Evolutionary conservation across 1,140 invertebrate genomes (phyloP).

Genomic region (Penaeus indicus): DNA sequence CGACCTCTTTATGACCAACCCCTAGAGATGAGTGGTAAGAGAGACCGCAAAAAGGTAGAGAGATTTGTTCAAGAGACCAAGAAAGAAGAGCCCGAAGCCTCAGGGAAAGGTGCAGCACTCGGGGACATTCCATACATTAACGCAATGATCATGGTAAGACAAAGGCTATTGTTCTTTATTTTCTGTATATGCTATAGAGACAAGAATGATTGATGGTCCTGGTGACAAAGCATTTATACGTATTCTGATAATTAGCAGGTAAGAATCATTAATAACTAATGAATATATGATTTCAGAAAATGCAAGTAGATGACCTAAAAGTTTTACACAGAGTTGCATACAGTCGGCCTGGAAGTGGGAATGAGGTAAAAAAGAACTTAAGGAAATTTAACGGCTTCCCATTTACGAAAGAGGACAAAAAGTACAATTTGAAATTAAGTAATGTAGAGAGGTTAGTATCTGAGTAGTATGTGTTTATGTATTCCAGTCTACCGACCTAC

Average conservation of each 20-base stretch:
- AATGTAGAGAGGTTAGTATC: constrained; percentile 69
- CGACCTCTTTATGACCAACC: constrained; percentile 70
- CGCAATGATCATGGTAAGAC: constrained; percentile 39
- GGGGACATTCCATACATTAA: constrained; percentile 69
- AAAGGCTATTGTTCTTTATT: too few relatives aligned
- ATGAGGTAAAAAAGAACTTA: constrained; percentile 71
- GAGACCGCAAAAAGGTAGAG: constrained; percentile 71
- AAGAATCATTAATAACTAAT: not conserved
- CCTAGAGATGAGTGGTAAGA: constrained; percentile 69
- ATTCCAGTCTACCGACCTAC: not conserved
- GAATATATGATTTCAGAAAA: constrained; percentile 67
- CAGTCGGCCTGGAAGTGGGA: constrained; percentile 69
- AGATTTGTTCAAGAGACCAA: constrained; percentile 68
- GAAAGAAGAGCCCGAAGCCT: constrained; percentile 68
- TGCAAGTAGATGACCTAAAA: constrained; percentile 69
- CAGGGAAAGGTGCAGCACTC: constrained; percentile 69
- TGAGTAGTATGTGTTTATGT: not conserved
- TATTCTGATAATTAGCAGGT: not conserved
- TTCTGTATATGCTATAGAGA: too few relatives aligned
- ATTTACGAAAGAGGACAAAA: constrained; percentile 69
- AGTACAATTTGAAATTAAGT: constrained; percentile 69
- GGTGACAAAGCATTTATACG: too few relatives aligned
- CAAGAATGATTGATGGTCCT: too few relatives aligned
- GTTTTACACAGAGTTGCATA: constrained; percentile 70
- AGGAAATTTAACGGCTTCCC: constrained; percentile 71